Base-by-base conservation (phyloP, 2,113 vertebrate species). In the Ceyx cyanopectus region DNA sequence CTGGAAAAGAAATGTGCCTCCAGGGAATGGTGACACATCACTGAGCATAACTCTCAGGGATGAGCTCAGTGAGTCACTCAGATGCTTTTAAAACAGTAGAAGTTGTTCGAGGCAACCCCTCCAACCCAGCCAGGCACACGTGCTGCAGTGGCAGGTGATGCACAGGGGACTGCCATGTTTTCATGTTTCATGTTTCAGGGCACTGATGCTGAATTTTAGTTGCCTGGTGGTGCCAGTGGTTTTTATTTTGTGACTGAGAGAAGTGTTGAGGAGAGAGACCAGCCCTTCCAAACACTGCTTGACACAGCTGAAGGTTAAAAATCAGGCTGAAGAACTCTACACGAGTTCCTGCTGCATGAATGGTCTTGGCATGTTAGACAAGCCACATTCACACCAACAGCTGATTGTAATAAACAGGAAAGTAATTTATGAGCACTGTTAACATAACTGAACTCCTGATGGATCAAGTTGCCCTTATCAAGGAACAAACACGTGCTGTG, bases 21-120 rank as follows among this genome's bases (percentile, higher is more conserved):
- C 9, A 5, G 22, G 54, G 32, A 2, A 0, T 0, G 2, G 51
- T 29, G 57, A 29, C 13, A 5, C 56, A 57, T 54, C 16, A 4
- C 56, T 7, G 43, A 17, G 12, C 9, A 2, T 26, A 34, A 12
- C 1, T 18, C 60, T 68, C n/a, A 29, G 29, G 29, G 43, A 5
- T 54, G 78, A 20, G 56, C 8, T 13, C 22, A 3, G 70, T 1
- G 10, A 74, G 61, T 29, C 78, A 19, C 0, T 1, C 21, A 2
- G 3, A 10, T 41, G 66, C 46, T 58, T n/a, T 69, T 58, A 18
- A n/a, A 2, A 17, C 5, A 10, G 24, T 5, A 46, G 30, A 66
- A 81, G 81, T 18, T 29, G 0, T 10, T 58, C 3, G 2, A 56
- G 27, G 48, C 12, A 51, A 8, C 60, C 43, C 32, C 50, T 34